A percentile compares a stretch with the other conserved stretches of the same genome.
Conservation (phyloP, 1,140 invertebrate genomes). For the Euglossa dilemma region DNA sequence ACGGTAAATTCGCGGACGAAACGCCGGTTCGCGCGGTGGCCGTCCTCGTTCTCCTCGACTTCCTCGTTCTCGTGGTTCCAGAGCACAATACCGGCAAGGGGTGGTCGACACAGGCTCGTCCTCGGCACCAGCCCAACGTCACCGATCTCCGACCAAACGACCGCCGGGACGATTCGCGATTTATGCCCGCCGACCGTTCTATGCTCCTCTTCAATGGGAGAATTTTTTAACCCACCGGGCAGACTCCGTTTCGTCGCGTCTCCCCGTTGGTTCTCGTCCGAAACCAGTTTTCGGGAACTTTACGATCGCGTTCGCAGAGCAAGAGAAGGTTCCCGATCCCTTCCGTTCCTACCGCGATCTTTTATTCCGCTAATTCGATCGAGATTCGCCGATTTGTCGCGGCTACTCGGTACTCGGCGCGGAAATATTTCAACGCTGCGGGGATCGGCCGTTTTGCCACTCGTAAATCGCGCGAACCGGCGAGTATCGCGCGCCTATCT, state of each 20-base stretch:
- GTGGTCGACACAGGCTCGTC: not conserved
- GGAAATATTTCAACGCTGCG: constrained; percentile 40
- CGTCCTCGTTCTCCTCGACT: not conserved
- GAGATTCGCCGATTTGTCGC: constrained; percentile 28
- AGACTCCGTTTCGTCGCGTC: too few species aligned
- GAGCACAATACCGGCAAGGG: constrained; percentile 23
- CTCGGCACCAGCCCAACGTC: too few species aligned
- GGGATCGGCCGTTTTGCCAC: constrained; percentile 10
- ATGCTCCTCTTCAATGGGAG: too few species aligned
- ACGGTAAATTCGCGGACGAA: constrained; percentile 62
- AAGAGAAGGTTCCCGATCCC: too few species aligned
- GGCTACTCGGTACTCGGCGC: constrained; percentile 49
- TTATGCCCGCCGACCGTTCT: not conserved
- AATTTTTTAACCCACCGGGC: too few species aligned
- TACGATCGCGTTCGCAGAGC: not conserved
- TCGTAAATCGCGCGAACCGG: constrained; percentile 55
- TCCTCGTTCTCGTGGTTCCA: constrained; percentile 31
- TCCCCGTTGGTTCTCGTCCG: too few species aligned
- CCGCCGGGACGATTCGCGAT: constrained; percentile 6
- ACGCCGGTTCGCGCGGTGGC: not conserved
- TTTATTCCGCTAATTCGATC: constrained; percentile 10
- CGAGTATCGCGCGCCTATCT: constrained; percentile 51
- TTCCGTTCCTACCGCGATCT: too few species aligned
- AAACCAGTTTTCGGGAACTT: not conserved
- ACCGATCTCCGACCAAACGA: constrained; percentile 1